These are phyloP conservation scores for Platerodrilus igneus DNA, from an alignment of 2,888 invertebrate genomes.

Conservation along the genomic window DNA sequence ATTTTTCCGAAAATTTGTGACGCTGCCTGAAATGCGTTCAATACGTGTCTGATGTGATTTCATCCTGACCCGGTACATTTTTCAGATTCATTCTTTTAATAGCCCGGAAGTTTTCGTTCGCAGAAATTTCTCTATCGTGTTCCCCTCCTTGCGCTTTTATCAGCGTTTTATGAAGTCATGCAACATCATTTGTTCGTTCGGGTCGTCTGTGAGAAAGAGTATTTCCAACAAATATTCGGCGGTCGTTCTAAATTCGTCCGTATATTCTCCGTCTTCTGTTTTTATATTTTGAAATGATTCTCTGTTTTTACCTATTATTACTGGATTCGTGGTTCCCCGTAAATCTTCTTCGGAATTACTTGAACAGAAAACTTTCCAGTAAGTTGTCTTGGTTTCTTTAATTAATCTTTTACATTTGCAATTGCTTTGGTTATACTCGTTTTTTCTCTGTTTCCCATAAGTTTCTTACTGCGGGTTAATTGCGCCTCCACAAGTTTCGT, in stretches of 20 bases:
- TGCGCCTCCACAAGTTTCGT: too few relatives aligned
- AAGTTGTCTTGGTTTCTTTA: not conserved
- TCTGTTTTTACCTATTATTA: not conserved
- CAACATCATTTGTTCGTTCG: too few relatives aligned
- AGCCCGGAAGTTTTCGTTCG: too few relatives aligned
- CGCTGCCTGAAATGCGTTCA: conserved; percentile 1
- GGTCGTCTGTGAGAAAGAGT: conserved; percentile 13
- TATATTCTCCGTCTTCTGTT: conserved; percentile 1
- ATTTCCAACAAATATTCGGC: too few relatives aligned
- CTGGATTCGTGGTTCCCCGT: conserved; percentile 13
- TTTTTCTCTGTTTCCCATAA: too few relatives aligned
- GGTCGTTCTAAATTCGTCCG: too few relatives aligned
- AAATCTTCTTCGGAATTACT: conserved; percentile 8
- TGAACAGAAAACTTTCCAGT: conserved; percentile 13
- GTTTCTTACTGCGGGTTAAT: too few relatives aligned
- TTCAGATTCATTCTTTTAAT: not conserved
- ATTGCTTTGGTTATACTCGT: not conserved
- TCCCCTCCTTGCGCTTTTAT: too few relatives aligned
- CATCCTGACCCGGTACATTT: conserved; percentile 11
- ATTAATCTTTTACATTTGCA: not conserved
- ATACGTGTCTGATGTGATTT: conserved; percentile 9
- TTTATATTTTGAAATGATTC: conserved; percentile 3
- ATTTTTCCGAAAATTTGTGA: conserved; percentile 1
- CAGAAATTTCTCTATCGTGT: too few relatives aligned
- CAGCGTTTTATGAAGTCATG: too few relatives aligned